Evolutionary conservation across 2,888 invertebrate species (phyloP).

Genomic region (Meloe dianella): DNA sequence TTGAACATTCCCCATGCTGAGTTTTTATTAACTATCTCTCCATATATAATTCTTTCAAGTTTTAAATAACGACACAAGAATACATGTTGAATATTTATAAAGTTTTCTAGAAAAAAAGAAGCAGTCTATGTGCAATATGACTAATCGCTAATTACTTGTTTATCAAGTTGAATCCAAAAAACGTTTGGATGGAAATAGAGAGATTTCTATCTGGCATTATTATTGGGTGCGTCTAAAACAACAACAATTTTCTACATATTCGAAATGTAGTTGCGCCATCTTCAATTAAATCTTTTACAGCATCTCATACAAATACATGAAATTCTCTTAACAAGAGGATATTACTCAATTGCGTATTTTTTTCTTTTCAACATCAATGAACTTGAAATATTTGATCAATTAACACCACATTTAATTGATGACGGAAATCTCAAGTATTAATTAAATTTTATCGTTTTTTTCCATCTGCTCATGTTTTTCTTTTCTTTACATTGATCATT

Average conservation of each 20-base stretch:
- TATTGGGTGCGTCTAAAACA: neutral
- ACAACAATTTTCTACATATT: neutral
- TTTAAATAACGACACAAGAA: neutral
- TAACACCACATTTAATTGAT: neutral
- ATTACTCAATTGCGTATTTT: neutral
- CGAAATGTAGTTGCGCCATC: neutral
- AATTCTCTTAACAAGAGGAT: neutral
- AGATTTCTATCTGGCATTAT: neutral
- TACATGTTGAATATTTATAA: neutral
- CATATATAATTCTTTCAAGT: neutral
- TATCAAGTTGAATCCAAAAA: neutral
- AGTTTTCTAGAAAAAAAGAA: neutral
- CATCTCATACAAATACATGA: neutral
- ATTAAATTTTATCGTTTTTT: neutral
- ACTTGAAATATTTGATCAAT: neutral
- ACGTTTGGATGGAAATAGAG: neutral
- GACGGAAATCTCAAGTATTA: neutral
- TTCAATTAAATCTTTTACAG: slow-evolving; percentile 5
- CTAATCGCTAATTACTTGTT: neutral
- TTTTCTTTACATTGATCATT: neutral
- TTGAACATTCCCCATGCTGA: slow-evolving; percentile 42
- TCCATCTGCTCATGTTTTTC: neutral
- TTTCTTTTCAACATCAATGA: neutral
- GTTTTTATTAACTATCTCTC: slow-evolving; percentile 22
- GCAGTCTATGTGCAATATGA: neutral